Percentiles rank a stretch among this genome's conserved stretches.
Conservation (phyloP, 2,888 invertebrate species). For the Charanyca ferruginea region DNA sequence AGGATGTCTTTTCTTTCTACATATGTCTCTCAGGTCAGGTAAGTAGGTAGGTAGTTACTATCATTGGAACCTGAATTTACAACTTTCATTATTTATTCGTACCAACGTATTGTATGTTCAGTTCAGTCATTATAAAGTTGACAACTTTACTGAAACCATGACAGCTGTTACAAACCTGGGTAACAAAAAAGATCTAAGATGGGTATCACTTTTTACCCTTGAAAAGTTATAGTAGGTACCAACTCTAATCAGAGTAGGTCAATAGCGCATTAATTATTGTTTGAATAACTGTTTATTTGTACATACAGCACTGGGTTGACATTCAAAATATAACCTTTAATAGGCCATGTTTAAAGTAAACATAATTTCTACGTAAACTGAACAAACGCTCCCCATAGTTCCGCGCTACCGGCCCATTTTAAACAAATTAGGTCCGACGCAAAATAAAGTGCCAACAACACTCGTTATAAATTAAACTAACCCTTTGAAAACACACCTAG, state of each 20-base stretch:
- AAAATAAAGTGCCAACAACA: constrained; percentile 39
- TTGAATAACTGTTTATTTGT: constrained; percentile 17
- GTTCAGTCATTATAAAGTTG: background rate
- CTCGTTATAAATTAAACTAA: constrained; percentile 39
- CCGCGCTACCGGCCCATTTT: constrained; percentile 7
- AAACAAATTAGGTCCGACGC: constrained; percentile 36
- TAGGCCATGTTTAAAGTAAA: background rate
- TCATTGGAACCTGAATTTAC: no score
- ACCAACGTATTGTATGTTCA: background rate
- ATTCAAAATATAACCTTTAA: constrained; percentile 16
- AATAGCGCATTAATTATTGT: constrained; percentile 34
- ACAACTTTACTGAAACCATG: background rate
- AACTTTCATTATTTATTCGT: no score
- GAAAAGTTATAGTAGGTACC: constrained; percentile 12
- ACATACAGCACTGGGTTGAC: constrained; percentile 3
- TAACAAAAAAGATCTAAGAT: background rate
- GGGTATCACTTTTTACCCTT: constrained; percentile 13
- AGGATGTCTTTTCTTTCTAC: constrained; percentile 1
- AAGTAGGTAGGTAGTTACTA: background rate
- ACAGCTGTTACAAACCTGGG: background rate
- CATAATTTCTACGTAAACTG: constrained; percentile 4
- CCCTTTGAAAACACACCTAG: constrained; percentile 38
- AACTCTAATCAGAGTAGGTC: constrained; percentile 41
- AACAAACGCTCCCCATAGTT: constrained; percentile 8
- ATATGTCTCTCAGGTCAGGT: background rate